phyloP scores from a whole-genome alignment of 2,797 vertebrate genomes.

The Melanotaenia trifasciata region DNA sequence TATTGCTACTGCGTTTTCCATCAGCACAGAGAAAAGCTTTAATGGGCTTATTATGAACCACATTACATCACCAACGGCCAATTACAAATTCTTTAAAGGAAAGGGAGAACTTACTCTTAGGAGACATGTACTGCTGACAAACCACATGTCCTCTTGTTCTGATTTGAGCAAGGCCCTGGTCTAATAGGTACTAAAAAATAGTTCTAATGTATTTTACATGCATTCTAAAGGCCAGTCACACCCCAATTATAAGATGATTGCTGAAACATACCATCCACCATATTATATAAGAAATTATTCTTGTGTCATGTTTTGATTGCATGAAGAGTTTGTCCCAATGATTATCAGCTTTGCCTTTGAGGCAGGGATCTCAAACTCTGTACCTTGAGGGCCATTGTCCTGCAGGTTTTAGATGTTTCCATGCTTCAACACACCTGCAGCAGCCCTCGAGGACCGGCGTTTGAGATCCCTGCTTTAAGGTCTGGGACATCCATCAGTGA shows the following conservation, averaged over 20 bases:
- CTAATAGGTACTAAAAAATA: conserved; percentile 24
- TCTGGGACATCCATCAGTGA: not conserved
- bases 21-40: conserved; percentile 86
- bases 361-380: too few relatives aligned
- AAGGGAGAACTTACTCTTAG: conserved; percentile 60
- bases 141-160: conserved; percentile 48
- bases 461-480: not conserved
- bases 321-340: not conserved
- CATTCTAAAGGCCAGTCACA: not conserved
- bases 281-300: not conserved
- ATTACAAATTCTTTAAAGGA: conserved; percentile 81
- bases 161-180: conserved; percentile 24
- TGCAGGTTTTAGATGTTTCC: too few relatives aligned
- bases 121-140: conserved; percentile 64
- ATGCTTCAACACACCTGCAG: not conserved
- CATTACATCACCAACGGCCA: conserved; percentile 87
- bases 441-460: not conserved
- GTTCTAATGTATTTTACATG: conserved; percentile 1
- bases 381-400: too few relatives aligned
- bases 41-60: conserved; percentile 87
- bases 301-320: not conserved
- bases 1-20: conserved; percentile 85
- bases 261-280: not conserved
- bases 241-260: not conserved
- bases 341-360: not conserved